Evolutionary conservation across 2,113 vertebrate species (phyloP).

Genomic region (Paralichthys olivaceus): DNA sequence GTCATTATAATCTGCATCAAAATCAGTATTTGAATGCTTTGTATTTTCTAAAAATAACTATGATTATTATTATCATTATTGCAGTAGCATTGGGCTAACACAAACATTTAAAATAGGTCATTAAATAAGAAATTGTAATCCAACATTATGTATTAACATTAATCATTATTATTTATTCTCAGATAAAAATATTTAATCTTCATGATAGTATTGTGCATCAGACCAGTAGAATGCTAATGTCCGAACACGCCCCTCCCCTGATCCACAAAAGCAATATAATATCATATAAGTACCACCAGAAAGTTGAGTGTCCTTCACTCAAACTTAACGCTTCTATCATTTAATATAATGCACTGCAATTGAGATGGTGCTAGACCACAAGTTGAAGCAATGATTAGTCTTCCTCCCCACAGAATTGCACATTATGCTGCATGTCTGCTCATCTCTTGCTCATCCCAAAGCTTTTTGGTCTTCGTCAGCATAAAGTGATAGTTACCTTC

Average conservation of each 20-base stretch:
- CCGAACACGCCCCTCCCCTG: not conserved
- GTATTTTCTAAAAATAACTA: not conserved
- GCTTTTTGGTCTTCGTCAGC: slow-evolving; percentile 51
- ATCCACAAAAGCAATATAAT: not conserved
- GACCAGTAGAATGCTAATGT: not conserved
- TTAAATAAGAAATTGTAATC: not conserved
- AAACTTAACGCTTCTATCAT: slow-evolving; percentile 15
- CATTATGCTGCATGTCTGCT: slow-evolving; percentile 48
- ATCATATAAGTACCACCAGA: not conserved
- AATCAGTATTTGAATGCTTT: not conserved
- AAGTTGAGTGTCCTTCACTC: slow-evolving; percentile 8
- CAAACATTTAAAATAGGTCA: not conserved
- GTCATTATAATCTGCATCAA: not conserved
- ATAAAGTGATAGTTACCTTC: slow-evolving; percentile 44
- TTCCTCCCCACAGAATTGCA: slow-evolving; percentile 36
- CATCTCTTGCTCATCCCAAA: slow-evolving; percentile 35
- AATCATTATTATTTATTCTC: not conserved
- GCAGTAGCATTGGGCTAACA: not conserved
- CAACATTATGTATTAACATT: not conserved
- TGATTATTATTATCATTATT: not conserved
- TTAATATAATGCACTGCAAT: slow-evolving; percentile 29
- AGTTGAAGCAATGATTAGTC: slow-evolving; percentile 29
- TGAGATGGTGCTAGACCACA: slow-evolving; percentile 18
- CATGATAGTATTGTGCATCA: no score
- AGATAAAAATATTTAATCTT: not conserved